A percentile compares a stretch with the other conserved stretches of the same genome.
phyloP scores from a whole-genome alignment of 1,140 invertebrate genomes.

The Lepidurus arcticus region DNA sequence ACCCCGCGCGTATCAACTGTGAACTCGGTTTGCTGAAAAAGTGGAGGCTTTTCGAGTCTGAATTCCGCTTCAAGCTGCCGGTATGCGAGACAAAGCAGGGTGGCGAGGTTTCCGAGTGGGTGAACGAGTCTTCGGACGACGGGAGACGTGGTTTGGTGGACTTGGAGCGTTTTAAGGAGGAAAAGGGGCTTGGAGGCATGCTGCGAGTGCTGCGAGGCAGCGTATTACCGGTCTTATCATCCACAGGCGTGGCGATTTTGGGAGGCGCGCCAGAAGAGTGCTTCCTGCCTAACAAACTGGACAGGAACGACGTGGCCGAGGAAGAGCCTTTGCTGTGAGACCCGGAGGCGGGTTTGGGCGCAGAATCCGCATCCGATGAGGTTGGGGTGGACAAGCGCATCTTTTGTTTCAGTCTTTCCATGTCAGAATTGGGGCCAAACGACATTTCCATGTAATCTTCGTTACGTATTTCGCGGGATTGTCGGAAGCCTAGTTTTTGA shows the following conservation, averaged over 20 bases:
- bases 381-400: conserved; percentile 24
- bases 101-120: not conserved
- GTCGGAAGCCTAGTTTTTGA: not conserved
- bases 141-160: conserved; percentile 9
- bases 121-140: not conserved
- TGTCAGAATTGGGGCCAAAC: not conserved
- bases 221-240: not conserved
- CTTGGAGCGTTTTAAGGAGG: conserved; percentile 33
- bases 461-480: conserved; percentile 33
- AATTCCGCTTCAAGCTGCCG: not conserved
- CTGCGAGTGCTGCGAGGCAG: conserved; percentile 30
- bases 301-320: conserved; percentile 26
- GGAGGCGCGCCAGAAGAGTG: not conserved
- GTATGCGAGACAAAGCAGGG: not conserved
- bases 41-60: not conserved
- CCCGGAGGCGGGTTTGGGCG: not conserved
- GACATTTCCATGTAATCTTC: conserved; percentile 35
- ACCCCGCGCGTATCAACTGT: not conserved
- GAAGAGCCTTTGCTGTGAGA: not conserved
- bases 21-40: not conserved
- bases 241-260: conserved; percentile 25
- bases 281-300: conserved; percentile 30
- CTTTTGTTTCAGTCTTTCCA: not conserved
- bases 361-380: conserved; percentile 14
- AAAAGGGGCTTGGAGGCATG: conserved; percentile 33